These are phyloP conservation scores for Semaprochilodus insignis DNA, from an alignment of 2,797 vertebrate species.

Conservation along the genomic window DNA sequence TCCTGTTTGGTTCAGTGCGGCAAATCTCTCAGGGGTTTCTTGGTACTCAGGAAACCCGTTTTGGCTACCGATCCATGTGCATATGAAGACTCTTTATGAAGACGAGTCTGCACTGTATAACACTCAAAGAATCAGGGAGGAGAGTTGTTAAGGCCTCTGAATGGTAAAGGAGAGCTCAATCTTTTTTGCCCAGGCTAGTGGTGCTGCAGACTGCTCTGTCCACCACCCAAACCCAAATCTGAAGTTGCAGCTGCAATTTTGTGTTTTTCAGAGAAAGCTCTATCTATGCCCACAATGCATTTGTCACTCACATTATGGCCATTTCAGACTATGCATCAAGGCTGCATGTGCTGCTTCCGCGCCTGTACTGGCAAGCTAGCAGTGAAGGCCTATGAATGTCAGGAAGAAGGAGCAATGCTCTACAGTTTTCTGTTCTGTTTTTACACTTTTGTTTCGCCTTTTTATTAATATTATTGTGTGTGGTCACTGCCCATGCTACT, in stretches of 20 bases:
- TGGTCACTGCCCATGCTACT: slow-evolving; percentile 33
- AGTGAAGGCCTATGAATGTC: slow-evolving; percentile 76
- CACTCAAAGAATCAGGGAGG: slow-evolving; percentile 41
- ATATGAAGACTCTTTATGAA: slow-evolving; percentile 26
- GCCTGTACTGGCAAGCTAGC: slow-evolving; percentile 57
- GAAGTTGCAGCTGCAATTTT: slow-evolving; percentile 22
- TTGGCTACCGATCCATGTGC: slow-evolving; percentile 33
- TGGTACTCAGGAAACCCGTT: slow-evolving; percentile 56
- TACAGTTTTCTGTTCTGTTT: slow-evolving; percentile 30
- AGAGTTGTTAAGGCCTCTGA: slow-evolving; percentile 25
- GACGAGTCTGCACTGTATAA: slow-evolving; percentile 19
- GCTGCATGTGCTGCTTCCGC: slow-evolving; percentile 55
- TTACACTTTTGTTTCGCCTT: neutral
- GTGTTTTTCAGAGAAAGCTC: slow-evolving; percentile 6
- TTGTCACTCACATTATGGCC: slow-evolving; percentile 54
- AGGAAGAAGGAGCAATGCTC: slow-evolving; percentile 65
- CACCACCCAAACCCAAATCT: slow-evolving; percentile 23
- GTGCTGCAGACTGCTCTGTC: slow-evolving; percentile 24
- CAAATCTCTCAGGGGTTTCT: slow-evolving; percentile 58
- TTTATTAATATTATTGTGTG: neutral
- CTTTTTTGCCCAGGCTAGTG: slow-evolving; percentile 13
- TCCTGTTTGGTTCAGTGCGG: slow-evolving; percentile 30
- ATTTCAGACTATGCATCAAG: slow-evolving; percentile 77
- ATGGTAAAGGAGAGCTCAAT: slow-evolving; percentile 24
- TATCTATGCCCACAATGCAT: slow-evolving; percentile 37